phyloP scores from a whole-genome alignment of 2,888 invertebrate genomes.

The Unio pictorum region DNA sequence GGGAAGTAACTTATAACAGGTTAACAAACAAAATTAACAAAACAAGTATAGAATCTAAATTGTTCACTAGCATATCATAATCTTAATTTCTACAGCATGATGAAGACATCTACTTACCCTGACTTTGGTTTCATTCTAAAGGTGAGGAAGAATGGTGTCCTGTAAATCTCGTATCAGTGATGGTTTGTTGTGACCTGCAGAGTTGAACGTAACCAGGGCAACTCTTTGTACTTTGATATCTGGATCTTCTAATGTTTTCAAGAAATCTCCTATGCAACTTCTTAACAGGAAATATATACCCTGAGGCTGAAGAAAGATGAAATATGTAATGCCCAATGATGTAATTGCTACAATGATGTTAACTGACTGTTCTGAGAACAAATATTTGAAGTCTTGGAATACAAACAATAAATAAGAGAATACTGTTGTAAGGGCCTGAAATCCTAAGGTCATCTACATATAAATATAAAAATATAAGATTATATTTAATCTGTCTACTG shows the following conservation, averaged over 20 bases:
- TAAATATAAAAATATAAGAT: no score
- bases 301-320: constrained; percentile 79
- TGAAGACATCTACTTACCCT: constrained; percentile 77
- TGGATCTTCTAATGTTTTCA: constrained; percentile 89
- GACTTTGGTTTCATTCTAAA: constrained; percentile 96
- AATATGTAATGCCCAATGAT: neutral
- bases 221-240: constrained; percentile 96
- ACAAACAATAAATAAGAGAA: no score
- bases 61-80: neutral
- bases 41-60: neutral
- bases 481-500: no score
- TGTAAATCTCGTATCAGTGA: constrained; percentile 90
- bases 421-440: no score
- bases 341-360: no score
- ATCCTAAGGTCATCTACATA: no score
- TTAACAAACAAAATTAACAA: neutral
- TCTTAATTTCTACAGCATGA: neutral
- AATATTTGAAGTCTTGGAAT: no score
- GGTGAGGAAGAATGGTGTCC: constrained; percentile 88
- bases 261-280: constrained; percentile 82
- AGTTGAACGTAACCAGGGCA: constrained; percentile 94
- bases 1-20: no score
- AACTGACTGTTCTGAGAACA: no score
- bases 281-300: constrained; percentile 90
- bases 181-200: constrained; percentile 99